Evolutionary conservation across 2,113 vertebrate genomes (phyloP).

Genomic region (Mus musculus): GRCm39 chr2:137838501-137839000

Average conservation of each 20-base stretch:
- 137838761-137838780: background rate
- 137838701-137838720: background rate
- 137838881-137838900: background rate
- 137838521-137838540: background rate
- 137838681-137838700: background rate
- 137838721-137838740: background rate
- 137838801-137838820: background rate
- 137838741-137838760: background rate
- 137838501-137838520: background rate
- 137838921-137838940: background rate
- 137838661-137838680: background rate
- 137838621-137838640: constrained; percentile 17
- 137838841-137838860: background rate
- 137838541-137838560: constrained; percentile 9
- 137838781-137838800: background rate
- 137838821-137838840: background rate
- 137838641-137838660: background rate
- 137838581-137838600: constrained; percentile 36
- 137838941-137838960: background rate
- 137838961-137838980: background rate
- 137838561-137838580: background rate
- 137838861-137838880: background rate
- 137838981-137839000: background rate
- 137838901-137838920: background rate
- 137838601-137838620: background rate